phyloP scores from a whole-genome alignment of 1,140 invertebrate genomes.

The Diploscapter pachys region DNA sequence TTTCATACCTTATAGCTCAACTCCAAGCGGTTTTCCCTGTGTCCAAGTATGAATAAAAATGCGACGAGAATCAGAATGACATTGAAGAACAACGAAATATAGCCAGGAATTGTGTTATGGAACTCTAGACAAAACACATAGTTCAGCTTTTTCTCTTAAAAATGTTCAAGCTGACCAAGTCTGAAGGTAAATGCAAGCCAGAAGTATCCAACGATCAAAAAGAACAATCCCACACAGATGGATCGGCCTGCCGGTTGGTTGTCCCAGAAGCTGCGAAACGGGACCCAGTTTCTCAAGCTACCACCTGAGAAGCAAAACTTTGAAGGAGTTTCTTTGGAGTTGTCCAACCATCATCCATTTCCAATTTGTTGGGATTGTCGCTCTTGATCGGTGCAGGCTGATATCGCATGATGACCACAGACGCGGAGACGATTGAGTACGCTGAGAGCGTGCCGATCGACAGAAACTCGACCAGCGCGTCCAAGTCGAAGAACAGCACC shows the following conservation, averaged over 20 bases:
- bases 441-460: conserved; percentile 85
- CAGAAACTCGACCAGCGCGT: conserved; percentile 87
- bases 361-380: neutral
- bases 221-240: conserved; percentile 6
- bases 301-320: conserved; percentile 14
- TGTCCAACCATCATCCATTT: conserved; percentile 18
- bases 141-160: too few species aligned
- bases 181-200: conserved; percentile 16
- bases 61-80: conserved; percentile 58
- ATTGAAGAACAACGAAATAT: conserved; percentile 1
- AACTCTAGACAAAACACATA: neutral
- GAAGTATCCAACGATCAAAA: conserved; percentile 6
- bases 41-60: conserved; percentile 72
- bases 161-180: neutral
- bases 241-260: conserved; percentile 7
- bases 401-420: conserved; percentile 73
- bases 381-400: conserved; percentile 1
- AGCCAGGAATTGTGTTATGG: conserved; percentile 1
- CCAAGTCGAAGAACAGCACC: conserved; percentile 79
- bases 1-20: conserved; percentile 37
- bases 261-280: conserved; percentile 17
- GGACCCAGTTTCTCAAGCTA: conserved; percentile 17
- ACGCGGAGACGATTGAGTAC: conserved; percentile 83
- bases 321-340: too few species aligned
- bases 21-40: conserved; percentile 32